Conservation (phyloP, 2,797 vertebrate species). For the Zonotrichia albicollis region DNA sequence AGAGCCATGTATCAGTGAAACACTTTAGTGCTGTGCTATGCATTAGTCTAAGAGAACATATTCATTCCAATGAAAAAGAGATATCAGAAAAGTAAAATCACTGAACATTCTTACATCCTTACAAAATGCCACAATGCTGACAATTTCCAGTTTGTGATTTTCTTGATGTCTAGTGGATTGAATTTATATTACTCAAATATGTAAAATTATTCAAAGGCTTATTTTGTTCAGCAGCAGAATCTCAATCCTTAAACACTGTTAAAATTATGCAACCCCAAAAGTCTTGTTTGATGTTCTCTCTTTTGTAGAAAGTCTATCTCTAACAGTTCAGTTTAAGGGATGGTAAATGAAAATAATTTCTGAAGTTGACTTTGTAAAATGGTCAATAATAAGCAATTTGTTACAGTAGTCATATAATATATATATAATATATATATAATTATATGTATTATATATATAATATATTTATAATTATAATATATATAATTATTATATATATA, state of each 20-base stretch:
- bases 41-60: not conserved
- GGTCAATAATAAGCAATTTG: not conserved
- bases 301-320: not conserved
- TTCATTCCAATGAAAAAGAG: not conserved
- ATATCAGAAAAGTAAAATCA: not conserved
- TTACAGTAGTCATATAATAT: not conserved
- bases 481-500: no score
- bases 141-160: not conserved
- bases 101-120: not conserved
- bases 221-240: not conserved
- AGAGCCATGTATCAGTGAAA: not conserved
- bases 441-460: no score
- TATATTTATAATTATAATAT: no score
- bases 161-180: not conserved
- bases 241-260: not conserved
- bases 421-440: no score
- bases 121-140: not conserved
- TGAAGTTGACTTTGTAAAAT: not conserved
- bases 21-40: not conserved
- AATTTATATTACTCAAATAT: not conserved
- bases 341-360: not conserved
- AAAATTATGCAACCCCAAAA: not conserved
- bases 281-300: not conserved
- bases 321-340: not conserved
- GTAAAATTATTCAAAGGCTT: not conserved